Conservation (phyloP, 2,113 vertebrate genomes). For the Onychostoma macrolepis region DNA sequence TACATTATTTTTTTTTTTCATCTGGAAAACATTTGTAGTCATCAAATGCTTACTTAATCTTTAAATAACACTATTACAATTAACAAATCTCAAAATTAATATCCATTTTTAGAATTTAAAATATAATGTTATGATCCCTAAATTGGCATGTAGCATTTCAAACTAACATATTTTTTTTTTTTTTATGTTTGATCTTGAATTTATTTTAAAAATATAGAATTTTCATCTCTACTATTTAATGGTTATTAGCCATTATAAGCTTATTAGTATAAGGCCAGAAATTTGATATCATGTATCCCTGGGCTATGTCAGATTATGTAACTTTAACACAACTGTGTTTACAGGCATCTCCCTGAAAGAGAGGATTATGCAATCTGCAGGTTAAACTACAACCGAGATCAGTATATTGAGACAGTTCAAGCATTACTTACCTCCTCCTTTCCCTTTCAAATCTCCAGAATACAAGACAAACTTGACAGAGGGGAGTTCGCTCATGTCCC, state of each 20-base stretch:
- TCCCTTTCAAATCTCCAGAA: constrained; percentile 28
- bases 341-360: constrained; percentile 7
- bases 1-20: too few relatives aligned
- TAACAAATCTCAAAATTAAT: neutral
- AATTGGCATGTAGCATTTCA: neutral
- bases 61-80: too few relatives aligned
- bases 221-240: neutral
- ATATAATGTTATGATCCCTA: neutral
- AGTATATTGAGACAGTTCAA: constrained; percentile 49
- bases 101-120: neutral
- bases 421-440: constrained; percentile 28
- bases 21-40: neutral
- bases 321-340: neutral
- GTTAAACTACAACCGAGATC: constrained; percentile 26
- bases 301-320: neutral
- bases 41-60: neutral
- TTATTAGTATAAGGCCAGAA: neutral
- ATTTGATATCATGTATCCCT: neutral
- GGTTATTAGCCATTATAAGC: neutral
- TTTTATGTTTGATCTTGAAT: neutral
- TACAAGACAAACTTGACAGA: constrained; percentile 10
- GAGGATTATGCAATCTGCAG: constrained; percentile 21
- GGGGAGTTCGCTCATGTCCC: constrained; percentile 66
- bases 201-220: too few relatives aligned
- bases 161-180: neutral